Evolutionary conservation across 2,888 invertebrate species (phyloP), one percentile per base, ranked within the genome.

Genomic region (Drosophila testacea): DNA sequence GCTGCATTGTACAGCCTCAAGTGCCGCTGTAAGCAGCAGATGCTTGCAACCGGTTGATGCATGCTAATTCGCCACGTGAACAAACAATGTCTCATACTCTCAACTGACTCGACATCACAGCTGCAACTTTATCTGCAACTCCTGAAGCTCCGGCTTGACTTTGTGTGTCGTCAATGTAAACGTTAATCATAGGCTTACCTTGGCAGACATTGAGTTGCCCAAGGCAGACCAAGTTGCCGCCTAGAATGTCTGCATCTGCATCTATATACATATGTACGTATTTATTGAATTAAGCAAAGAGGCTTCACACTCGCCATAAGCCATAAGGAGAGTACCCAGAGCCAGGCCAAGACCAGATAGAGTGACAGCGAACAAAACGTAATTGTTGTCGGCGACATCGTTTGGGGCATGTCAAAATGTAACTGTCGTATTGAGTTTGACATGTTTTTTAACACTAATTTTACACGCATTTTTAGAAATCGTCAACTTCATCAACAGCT

Each of bases 401-500:
- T 66, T 68, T 64, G 59, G 67, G 63, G 72, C 78, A 76, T 83
- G 83, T 83, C 89, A 88, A 86, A 89, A 89, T 75, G 75, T 83
- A 85, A 89, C 88, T 86, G 86, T 86, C 86, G 74, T 69, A 81
- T 88, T 83, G 81, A 54, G 87, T 88, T 81, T 89, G 89, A 86
- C 86, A 88, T 89, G 89, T 86, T 89, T 89, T 89, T 82, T 77
- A 86, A 86, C 86, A 86, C 89, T 82, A 82, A 86, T 86, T 86
- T 86, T 89, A 89, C 83, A 89, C 85, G 88, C 89, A 89, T 89
- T 85, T 86, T 86, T 86, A 86, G 89, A 86, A 89, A 86, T 86
- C 89, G 86, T 88, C 89, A 88, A 80, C 87, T 89, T 87, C 84
- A 89, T 89, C 87, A 87, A 64, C 87, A 81, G 84, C 87, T 89